A percentile compares a stretch with the other conserved stretches of the same genome.
phyloP scores from a whole-genome alignment of 2,888 invertebrate species.

The Capitulum mitella region DNA sequence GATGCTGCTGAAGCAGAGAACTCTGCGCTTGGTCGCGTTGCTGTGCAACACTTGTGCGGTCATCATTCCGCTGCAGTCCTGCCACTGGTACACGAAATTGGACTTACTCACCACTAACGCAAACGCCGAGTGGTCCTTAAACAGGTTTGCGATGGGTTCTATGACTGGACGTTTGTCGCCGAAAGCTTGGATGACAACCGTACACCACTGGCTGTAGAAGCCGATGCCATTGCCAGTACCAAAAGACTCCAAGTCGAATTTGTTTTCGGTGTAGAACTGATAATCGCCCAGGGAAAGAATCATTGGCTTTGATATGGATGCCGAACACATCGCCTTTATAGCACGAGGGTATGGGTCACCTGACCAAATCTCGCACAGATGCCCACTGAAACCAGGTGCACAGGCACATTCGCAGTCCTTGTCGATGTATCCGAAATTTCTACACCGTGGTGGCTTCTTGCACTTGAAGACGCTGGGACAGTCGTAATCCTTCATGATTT shows the following conservation, averaged over 20 bases:
- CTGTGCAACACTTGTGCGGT: not conserved
- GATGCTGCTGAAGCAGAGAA: not conserved
- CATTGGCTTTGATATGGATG: not conserved
- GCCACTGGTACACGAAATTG: not conserved
- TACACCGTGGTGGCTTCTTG: not conserved
- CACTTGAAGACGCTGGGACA: not conserved
- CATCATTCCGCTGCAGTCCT: not conserved
- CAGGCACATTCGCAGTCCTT: not conserved
- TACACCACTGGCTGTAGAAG: constrained; percentile 8
- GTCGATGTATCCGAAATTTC: not conserved
- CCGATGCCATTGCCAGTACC: not conserved
- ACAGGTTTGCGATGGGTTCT: not conserved
- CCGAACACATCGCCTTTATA: not conserved
- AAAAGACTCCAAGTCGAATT: not conserved
- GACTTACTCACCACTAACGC: not conserved
- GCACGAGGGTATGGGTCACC: not conserved
- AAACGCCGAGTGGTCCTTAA: not conserved
- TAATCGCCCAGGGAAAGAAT: not conserved
- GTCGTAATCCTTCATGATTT: not conserved
- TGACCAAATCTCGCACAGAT: not conserved
- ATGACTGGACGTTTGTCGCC: not conserved
- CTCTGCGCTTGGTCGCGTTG: not conserved
- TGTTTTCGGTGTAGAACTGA: not conserved
- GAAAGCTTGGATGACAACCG: not conserved
- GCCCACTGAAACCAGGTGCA: not conserved